phyloP scores from a whole-genome alignment of 2,797 vertebrate species.

The Sitta carolinensis region DNA sequence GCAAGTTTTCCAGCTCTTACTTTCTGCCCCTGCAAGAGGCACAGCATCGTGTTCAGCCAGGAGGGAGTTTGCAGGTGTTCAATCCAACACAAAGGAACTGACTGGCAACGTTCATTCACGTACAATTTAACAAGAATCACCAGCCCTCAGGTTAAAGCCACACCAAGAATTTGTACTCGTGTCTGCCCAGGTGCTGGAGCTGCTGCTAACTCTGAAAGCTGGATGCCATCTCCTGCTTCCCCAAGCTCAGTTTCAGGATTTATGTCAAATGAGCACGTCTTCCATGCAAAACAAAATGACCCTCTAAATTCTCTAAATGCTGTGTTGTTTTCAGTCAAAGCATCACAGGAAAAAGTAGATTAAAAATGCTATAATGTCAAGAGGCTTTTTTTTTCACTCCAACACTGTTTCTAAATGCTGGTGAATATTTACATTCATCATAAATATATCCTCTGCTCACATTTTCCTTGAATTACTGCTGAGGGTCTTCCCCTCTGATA shows the following conservation, averaged over 20 bases:
- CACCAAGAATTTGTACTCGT: conserved; percentile 3
- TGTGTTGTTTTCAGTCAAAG: background rate
- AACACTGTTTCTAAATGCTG: background rate
- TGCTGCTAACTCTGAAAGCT: background rate
- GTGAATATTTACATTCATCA: background rate
- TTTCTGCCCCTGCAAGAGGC: background rate
- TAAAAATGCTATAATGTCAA: background rate
- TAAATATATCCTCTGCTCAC: background rate
- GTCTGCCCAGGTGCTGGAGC: conserved; percentile 45
- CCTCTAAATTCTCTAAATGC: background rate
- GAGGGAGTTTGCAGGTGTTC: conserved; percentile 58
- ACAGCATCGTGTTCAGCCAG: background rate
- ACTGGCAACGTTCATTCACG: background rate
- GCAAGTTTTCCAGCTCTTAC: background rate
- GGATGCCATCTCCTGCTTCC: background rate
- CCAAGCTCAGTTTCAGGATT: background rate
- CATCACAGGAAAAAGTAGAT: background rate
- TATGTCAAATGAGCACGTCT: background rate
- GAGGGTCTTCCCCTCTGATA: background rate
- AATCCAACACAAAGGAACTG: background rate
- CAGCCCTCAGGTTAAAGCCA: conserved; percentile 48
- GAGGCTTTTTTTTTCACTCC: background rate
- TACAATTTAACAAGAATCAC: conserved; percentile 54
- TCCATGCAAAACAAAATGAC: background rate
- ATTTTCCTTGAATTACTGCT: background rate